Percentiles rank a stretch among this genome's conserved stretches.
Conservation (phyloP, 2,113 vertebrate genomes). For the Eulemur rufifrons region DNA sequence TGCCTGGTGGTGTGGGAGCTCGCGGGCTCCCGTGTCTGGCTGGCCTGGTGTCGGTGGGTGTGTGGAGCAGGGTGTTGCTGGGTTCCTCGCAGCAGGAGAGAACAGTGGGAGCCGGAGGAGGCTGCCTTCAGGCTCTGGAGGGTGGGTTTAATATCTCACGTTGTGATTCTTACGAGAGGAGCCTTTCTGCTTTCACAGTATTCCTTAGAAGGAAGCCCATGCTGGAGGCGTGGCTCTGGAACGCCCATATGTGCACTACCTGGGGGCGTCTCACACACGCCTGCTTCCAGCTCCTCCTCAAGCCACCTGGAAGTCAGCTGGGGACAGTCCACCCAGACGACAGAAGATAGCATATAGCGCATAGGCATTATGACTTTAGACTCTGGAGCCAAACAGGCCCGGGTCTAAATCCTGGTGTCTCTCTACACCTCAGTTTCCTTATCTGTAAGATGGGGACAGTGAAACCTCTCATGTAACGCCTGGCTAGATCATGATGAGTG, state of each 20-base stretch:
- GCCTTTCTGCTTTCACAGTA: constrained; percentile 23
- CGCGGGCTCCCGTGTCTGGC: constrained; percentile 58
- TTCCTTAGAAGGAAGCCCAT: constrained; percentile 45
- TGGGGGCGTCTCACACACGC: not conserved
- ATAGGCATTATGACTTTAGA: accelerated
- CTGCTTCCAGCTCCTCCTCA: not conserved
- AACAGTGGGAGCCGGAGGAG: not conserved
- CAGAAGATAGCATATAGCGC: not conserved
- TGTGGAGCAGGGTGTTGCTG: not conserved
- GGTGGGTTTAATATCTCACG: not conserved
- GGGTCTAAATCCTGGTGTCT: not conserved
- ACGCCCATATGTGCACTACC: not conserved
- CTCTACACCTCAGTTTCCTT: not conserved
- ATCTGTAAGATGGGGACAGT: not conserved
- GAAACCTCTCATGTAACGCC: not conserved
- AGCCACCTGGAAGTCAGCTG: not conserved
- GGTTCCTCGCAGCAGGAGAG: not conserved
- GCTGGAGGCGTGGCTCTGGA: not conserved
- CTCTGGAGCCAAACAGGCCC: not conserved
- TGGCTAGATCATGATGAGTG: accelerated
- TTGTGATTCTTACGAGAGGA: not conserved
- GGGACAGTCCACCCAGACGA: not conserved
- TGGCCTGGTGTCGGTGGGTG: constrained; percentile 68
- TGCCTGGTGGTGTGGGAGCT: constrained; percentile 55
- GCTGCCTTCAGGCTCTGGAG: not conserved